Evolutionary conservation across 64 coral and sea anemone genomes (phyloP), one percentile per base, ranked within the genome.

Genomic region (Pocillopora damicornis): DNA sequence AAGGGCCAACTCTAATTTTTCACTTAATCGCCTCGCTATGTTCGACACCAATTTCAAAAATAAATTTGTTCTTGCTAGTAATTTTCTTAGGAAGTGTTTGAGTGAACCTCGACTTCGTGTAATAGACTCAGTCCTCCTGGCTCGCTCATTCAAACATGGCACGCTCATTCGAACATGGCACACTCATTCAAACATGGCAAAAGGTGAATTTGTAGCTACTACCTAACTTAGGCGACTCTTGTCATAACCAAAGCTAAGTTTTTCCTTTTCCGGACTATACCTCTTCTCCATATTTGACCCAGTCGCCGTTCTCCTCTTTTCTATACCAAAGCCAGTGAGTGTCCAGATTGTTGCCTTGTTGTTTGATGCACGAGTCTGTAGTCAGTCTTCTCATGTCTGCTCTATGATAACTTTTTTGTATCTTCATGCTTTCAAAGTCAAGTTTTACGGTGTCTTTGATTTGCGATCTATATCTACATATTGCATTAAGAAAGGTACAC

Each of bases 271-370:
- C 67, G 11, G 11, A 11, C 4, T 13, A 63, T 86, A 79, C 94
- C 76, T 89, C 73, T 18, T 60, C 75, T 72, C 60, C 94, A 60
- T 95, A 95, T 78, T 93, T 61, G 16, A 34, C 45, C 90, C 94
- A 96, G 36, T 86, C 74, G 15, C 77, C 78, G 60, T 87, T 89
- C n/a, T 90, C 94, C 35, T 82, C 90, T 14, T 87, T 73, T 75
- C 91, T 80, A 22, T 96, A 96, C 94, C 94, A 96, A 0, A 93
- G 59, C 94, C 94, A 96, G 1, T 57, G 86, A 0, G 94, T 96
- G 4, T 75, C 76, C 78, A 96, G 74, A 20, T 26, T 67, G 51
- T 81, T 86, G 76, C 76, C 58, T 57, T 64, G 15, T 15, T 35
- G 64, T 14, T 71, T 92, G 17, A 80, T 76, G 17, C 82, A 93